Evolutionary conservation across 2,797 vertebrate species (phyloP).

Genomic region (Rhinophrynus dorsalis): DNA sequence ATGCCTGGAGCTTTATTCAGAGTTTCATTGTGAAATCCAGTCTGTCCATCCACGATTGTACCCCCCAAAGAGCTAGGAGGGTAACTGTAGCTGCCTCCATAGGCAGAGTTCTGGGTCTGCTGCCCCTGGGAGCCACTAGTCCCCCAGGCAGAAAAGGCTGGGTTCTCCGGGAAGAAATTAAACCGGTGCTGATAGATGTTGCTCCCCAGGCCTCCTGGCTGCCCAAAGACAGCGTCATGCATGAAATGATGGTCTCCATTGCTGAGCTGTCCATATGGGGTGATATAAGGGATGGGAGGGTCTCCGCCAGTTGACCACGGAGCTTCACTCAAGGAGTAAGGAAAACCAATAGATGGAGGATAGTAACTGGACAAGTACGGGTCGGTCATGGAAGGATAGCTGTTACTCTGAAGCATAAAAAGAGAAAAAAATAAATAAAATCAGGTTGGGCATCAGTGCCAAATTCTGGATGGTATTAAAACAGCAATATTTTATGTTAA

Average conservation of each 20-base stretch:
- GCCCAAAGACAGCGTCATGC: conserved; percentile 94
- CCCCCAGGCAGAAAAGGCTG: conserved; percentile 93
- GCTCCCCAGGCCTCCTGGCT: conserved; percentile 89
- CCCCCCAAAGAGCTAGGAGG: conserved; percentile 90
- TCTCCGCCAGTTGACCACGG: conserved; percentile 96
- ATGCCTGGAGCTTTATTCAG: conserved; percentile 93
- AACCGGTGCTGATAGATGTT: conserved; percentile 93
- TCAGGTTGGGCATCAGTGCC: too few relatives aligned
- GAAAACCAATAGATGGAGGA: conserved; percentile 91
- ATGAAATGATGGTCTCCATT: conserved; percentile 96
- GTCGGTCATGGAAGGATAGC: conserved; percentile 95
- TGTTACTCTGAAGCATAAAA: conserved; percentile 81
- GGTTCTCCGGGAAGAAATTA: conserved; percentile 95
- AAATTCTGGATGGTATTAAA: too few relatives aligned
- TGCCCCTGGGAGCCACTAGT: conserved; percentile 91
- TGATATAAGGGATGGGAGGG: conserved; percentile 92
- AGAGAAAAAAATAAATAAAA: not conserved
- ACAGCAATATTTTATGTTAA: too few relatives aligned
- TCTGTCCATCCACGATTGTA: conserved; percentile 90
- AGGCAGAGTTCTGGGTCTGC: conserved; percentile 91
- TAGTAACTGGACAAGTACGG: conserved; percentile 95
- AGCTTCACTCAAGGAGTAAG: conserved; percentile 92
- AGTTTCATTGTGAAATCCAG: conserved; percentile 89
- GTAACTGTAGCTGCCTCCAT: conserved; percentile 92
- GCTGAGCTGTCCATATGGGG: conserved; percentile 91